Evolutionary conservation across 1,140 invertebrate species (phyloP).

Genomic region (Batillaria attramentaria): DNA sequence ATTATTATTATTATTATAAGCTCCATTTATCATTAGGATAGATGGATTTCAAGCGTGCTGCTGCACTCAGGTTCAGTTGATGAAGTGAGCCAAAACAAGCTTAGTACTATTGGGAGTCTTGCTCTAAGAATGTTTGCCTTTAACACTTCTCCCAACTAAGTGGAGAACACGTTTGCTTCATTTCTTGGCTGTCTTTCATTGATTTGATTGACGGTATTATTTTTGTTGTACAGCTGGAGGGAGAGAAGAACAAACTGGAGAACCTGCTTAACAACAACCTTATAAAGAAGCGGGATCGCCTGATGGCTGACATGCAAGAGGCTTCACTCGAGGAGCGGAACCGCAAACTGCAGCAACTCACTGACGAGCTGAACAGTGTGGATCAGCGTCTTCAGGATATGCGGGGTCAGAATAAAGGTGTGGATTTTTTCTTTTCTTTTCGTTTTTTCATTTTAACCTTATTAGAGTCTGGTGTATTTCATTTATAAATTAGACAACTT

Average conservation of each 20-base stretch:
- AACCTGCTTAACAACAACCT: slow-evolving; percentile 98
- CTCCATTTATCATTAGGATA: too few relatives aligned
- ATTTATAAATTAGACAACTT: not conserved
- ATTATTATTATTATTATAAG: too few relatives aligned
- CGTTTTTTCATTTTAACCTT: not conserved
- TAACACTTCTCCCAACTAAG: too few relatives aligned
- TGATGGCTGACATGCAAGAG: slow-evolving; percentile 75
- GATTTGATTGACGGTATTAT: too few relatives aligned
- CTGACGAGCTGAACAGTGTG: slow-evolving; percentile 58
- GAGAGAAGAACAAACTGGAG: slow-evolving; percentile 97
- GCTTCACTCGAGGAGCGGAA: slow-evolving; percentile 61
- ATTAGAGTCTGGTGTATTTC: not conserved
- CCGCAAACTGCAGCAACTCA: slow-evolving; percentile 59
- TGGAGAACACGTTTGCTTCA: too few relatives aligned
- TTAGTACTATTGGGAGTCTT: too few relatives aligned
- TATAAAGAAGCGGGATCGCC: slow-evolving; percentile 85
- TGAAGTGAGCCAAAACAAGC: too few relatives aligned
- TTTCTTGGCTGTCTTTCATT: too few relatives aligned
- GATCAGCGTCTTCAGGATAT: slow-evolving; percentile 63
- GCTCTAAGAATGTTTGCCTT: too few relatives aligned
- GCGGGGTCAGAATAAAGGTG: slow-evolving; percentile 64
- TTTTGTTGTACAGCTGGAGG: slow-evolving; percentile 84
- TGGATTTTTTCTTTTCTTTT: not conserved
- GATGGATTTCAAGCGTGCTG: too few relatives aligned
- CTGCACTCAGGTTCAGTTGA: too few relatives aligned